phyloP scores from a whole-genome alignment of 2,797 vertebrate genomes.

The Gouania willdenowi region DNA sequence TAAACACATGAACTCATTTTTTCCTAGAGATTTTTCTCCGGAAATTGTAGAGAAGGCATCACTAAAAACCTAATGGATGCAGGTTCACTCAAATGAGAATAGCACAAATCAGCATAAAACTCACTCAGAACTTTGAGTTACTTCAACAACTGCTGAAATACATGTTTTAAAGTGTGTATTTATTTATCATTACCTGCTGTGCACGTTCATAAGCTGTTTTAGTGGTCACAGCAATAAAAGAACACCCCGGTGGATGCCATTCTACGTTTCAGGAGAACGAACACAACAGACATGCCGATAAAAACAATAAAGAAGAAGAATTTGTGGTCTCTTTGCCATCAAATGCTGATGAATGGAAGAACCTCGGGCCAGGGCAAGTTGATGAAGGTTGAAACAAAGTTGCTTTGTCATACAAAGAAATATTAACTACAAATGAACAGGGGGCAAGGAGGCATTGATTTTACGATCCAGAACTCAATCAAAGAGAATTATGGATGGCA shows the following conservation, averaged over 20 bases:
- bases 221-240: slow-evolving; percentile 13
- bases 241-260: neutral
- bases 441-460: slow-evolving; percentile 67
- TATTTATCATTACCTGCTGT: too few species aligned
- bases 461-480: slow-evolving; percentile 69
- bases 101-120: too few species aligned
- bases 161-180: too few species aligned
- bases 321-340: slow-evolving; percentile 29
- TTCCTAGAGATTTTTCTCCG: too few species aligned
- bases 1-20: too few species aligned
- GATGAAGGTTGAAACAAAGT: slow-evolving; percentile 53
- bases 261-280: slow-evolving; percentile 10
- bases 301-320: slow-evolving; percentile 51
- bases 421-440: slow-evolving; percentile 62
- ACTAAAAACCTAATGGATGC: too few species aligned
- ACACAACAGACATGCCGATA: slow-evolving; percentile 46
- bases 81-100: too few species aligned
- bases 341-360: slow-evolving; percentile 26
- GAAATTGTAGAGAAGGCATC: too few species aligned
- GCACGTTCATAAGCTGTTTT: neutral
- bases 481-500: slow-evolving; percentile 68
- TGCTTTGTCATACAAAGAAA: slow-evolving; percentile 56
- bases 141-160: too few species aligned
- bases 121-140: too few species aligned
- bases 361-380: slow-evolving; percentile 39